Conservation (phyloP, 1,140 invertebrate species). For the Dolichoris vasculosae region DNA sequence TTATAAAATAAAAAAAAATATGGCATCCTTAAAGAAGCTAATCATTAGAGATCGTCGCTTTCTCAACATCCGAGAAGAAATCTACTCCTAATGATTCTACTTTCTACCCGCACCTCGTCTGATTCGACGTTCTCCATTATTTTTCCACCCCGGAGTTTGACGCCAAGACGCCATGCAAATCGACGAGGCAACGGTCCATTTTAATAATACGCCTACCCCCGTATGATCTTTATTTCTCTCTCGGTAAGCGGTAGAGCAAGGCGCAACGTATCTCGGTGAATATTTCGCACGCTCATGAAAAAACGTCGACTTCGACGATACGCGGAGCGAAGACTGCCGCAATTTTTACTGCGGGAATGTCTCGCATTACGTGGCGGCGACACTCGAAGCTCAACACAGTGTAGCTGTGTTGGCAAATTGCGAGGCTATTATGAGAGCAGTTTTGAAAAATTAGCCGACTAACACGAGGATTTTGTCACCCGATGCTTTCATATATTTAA, state of each 20-base stretch:
- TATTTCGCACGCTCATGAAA: not conserved
- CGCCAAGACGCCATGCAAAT: conserved; percentile 39
- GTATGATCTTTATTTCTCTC: not conserved
- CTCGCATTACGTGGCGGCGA: not conserved
- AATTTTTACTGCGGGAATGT: not conserved
- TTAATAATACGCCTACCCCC: conserved; percentile 28
- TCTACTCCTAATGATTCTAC: not conserved
- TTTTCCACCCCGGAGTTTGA: not conserved
- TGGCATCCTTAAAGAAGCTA: too few species aligned
- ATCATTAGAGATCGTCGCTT: too few species aligned
- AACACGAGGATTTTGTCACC: not conserved
- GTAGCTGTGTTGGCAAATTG: not conserved
- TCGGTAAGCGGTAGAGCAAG: not conserved
- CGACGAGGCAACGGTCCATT: not conserved
- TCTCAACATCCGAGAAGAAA: too few species aligned
- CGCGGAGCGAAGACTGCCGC: not conserved
- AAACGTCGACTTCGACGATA: not conserved
- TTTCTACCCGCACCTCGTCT: not conserved
- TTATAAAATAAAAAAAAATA: too few species aligned
- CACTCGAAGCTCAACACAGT: not conserved
- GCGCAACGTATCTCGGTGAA: not conserved
- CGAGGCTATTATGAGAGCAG: not conserved
- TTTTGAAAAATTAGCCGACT: not conserved
- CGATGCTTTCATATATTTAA: too few species aligned
- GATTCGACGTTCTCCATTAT: not conserved